A percentile compares a stretch with the other conserved stretches of the same genome.
These are phyloP conservation scores for Polymixis flavicincta DNA, from an alignment of 2,888 invertebrate genomes.

Conservation along the genomic window DNA sequence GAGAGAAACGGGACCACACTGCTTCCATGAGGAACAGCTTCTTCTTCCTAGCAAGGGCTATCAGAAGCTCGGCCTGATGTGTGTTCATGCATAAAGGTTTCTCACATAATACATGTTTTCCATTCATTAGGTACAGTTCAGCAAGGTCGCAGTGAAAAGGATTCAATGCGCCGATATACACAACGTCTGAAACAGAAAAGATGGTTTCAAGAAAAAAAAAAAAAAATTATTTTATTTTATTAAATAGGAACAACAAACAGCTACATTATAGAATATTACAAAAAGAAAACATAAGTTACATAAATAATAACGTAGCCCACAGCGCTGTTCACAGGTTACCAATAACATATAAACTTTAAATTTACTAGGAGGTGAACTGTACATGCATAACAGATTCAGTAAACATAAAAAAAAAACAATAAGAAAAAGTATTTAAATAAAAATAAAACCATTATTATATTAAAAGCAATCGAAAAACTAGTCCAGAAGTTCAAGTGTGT, in stretches of 20 bases:
- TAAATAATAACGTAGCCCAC: neutral
- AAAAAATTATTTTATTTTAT: too few species aligned
- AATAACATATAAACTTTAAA: neutral
- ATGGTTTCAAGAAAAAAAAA: neutral
- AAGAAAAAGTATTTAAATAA: neutral
- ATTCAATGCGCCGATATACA: slow-evolving; percentile 95
- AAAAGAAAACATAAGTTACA: too few species aligned
- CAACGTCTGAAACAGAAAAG: slow-evolving; percentile 92
- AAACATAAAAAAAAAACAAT: neutral
- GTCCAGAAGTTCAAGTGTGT: too few species aligned
- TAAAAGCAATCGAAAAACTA: neutral
- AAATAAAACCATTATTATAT: neutral
- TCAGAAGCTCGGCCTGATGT: slow-evolving; percentile 93
- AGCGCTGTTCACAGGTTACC: slow-evolving; percentile 3
- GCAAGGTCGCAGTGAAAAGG: slow-evolving; percentile 93
- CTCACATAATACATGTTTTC: slow-evolving; percentile 97
- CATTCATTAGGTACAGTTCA: slow-evolving; percentile 94
- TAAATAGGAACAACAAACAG: too few species aligned
- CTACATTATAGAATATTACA: too few species aligned
- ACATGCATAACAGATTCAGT: neutral
- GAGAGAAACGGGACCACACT: slow-evolving; percentile 96
- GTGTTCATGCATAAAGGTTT: slow-evolving; percentile 96
- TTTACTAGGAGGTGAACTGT: neutral
- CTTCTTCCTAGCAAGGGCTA: slow-evolving; percentile 92
- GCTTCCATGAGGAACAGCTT: slow-evolving; percentile 96